These are phyloP conservation scores for Alligator mississippiensis DNA, from an alignment of 2,113 vertebrate genomes.

Conservation along the genomic window DNA sequence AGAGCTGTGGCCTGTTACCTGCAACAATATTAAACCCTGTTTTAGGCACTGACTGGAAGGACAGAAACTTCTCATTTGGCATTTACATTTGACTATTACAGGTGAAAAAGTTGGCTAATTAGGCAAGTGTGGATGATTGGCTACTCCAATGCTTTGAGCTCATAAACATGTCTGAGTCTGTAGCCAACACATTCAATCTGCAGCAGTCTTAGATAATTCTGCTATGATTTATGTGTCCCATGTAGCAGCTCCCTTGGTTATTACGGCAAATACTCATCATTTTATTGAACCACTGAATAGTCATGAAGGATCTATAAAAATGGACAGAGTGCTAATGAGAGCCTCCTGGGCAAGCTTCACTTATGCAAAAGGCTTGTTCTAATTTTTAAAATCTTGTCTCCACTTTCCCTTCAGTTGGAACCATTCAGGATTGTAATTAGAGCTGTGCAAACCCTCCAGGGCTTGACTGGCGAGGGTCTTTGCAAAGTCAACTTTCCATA, in stretches of 20 bases:
- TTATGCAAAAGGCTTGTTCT: background rate
- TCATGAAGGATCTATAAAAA: background rate
- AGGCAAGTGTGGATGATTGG: conserved; percentile 49
- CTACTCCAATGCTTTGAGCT: conserved; percentile 31
- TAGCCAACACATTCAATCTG: background rate
- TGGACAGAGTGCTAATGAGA: background rate
- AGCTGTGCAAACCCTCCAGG: accelerated
- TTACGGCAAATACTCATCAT: background rate
- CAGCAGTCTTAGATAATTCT: background rate
- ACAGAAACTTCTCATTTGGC: background rate
- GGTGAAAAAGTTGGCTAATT: conserved; percentile 54
- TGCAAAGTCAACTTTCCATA: background rate
- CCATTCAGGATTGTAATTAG: background rate
- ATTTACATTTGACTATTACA: conserved; percentile 29
- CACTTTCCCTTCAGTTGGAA: background rate
- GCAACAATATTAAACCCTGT: accelerated
- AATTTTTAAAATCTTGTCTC: background rate
- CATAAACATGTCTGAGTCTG: conserved; percentile 13
- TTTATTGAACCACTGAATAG: background rate
- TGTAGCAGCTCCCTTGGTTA: background rate
- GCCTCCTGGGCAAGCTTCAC: background rate
- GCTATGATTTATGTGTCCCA: background rate
- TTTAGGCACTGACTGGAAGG: background rate
- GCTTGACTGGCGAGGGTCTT: accelerated
- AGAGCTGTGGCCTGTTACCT: background rate